Evolutionary conservation across 2,888 invertebrate genomes (phyloP).

Genomic region (Lycaena phlaeas): DNA sequence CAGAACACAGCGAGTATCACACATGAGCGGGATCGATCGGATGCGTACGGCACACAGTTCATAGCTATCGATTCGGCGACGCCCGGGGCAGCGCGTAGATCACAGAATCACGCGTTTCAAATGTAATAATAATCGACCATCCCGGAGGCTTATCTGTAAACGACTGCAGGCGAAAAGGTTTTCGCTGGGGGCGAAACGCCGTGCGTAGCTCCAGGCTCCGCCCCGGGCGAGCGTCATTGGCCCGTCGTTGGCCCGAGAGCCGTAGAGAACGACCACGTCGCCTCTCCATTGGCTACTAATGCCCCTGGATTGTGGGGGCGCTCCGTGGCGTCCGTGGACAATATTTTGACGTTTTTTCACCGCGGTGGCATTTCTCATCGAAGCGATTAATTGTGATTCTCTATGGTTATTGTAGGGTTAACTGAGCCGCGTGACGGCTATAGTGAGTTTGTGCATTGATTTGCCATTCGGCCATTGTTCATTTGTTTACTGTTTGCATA

Average conservation of each 20-base stretch:
- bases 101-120: slow-evolving; percentile 59
- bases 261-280: slow-evolving; percentile 42
- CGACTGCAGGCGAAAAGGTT: slow-evolving; percentile 72
- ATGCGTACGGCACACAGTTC: slow-evolving; percentile 30
- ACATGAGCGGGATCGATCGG: slow-evolving; percentile 34
- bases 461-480: slow-evolving; percentile 16
- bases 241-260: too few relatives aligned
- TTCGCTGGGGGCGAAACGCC: slow-evolving; percentile 70
- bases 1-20: slow-evolving; percentile 53
- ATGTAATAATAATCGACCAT: slow-evolving; percentile 71
- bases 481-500: slow-evolving; percentile 22
- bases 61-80: slow-evolving; percentile 55
- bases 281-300: slow-evolving; percentile 53
- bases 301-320: slow-evolving; percentile 44
- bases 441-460: slow-evolving; percentile 11
- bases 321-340: slow-evolving; percentile 37
- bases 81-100: slow-evolving; percentile 54
- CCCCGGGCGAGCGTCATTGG: slow-evolving; percentile 62
- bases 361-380: slow-evolving; percentile 65
- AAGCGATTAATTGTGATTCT: slow-evolving; percentile 69
- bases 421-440: slow-evolving; percentile 52
- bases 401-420: slow-evolving; percentile 68
- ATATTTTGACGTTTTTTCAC: slow-evolving; percentile 66
- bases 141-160: slow-evolving; percentile 71
- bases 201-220: slow-evolving; percentile 63